Percentiles rank a stretch among this genome's conserved stretches.
These are phyloP conservation scores for Melanargia galathea DNA, from an alignment of 2,888 invertebrate species.

Conservation along the genomic window DNA sequence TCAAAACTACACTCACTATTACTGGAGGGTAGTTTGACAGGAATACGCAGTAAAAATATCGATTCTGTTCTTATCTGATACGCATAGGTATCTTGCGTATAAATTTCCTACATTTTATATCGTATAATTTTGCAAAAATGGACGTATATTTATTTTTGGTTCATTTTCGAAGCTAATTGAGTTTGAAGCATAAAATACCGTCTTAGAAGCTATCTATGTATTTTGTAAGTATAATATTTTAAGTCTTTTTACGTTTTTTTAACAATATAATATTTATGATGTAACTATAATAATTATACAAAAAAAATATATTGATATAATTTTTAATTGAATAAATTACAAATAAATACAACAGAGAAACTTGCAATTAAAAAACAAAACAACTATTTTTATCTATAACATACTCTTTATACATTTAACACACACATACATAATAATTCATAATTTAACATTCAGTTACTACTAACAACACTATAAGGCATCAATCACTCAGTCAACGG, in stretches of 20 bases:
- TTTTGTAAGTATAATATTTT: not conserved
- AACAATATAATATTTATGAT: constrained; percentile 2
- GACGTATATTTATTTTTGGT: constrained; percentile 53
- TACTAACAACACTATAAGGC: not conserved
- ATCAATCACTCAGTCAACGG: not conserved
- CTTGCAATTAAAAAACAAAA: not conserved
- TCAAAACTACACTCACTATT: too few relatives aligned
- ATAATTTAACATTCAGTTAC: not conserved
- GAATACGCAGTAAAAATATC: not conserved
- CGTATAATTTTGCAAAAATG: constrained; percentile 50
- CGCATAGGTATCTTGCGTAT: not conserved
- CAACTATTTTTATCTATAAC: not conserved
- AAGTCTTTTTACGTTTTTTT: constrained; percentile 32
- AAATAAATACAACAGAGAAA: not conserved
- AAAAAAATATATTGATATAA: not conserved
- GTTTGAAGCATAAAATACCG: constrained; percentile 33
- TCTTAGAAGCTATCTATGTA: constrained; percentile 25
- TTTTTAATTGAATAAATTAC: not conserved
- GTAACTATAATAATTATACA: not conserved
- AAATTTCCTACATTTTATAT: constrained; percentile 23
- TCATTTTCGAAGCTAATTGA: constrained; percentile 36
- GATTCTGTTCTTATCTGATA: not conserved
- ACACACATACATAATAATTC: constrained; percentile 1
- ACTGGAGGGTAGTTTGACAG: too few relatives aligned
- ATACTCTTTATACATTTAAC: constrained; percentile 6